Base-by-base conservation (phyloP, 1,140 invertebrate genomes). In the Brachionus manjavacas region DNA sequence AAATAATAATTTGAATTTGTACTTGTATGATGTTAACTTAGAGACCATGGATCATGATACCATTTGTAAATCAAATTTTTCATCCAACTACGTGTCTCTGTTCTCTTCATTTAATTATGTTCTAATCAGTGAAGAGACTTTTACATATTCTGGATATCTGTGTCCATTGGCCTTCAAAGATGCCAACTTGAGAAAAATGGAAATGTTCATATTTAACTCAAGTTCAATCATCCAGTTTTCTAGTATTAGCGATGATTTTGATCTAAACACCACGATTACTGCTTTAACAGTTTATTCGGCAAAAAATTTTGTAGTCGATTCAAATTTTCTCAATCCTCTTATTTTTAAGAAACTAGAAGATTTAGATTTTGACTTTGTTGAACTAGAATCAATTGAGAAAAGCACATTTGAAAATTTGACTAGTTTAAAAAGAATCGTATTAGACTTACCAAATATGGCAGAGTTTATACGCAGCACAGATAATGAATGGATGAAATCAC, bases 81-180 rank as follows among this genome's bases (percentile, higher is more conserved):
- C 41, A 52, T 25, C 39, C 14, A 68, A 68, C 31, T 72, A 43
- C 41, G 31, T 39, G 23, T 25, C 72, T 49, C 41, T 76, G 52
- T 76, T 76, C 28, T 76, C 72, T 25, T 49, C 72, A 49, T 76
- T 76, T 76, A 25, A 23, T 35, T 76, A 49, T 46, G 9, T 76
- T 20, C 49, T 28, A 25, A 4, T 76, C 41, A 46, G 20, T 49
- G 23, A 49, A 39, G 31, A 16, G 3, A 72, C 31, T 23, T 49
- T 28, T 28, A 46, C 43, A 3, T 11, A 25, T 2, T 49, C n/a
- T 49, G 72, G 72, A 20, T 11, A 35, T n/a, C 28, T 76, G 23
- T 76, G 72, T 76, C 72, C 72, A 25, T 76, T 52, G 9, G 20
- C 20, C 2, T 76, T 76, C 9, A 46, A 23, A 25, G 31, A 76